These are phyloP conservation scores for Acanthopagrus latus DNA, from an alignment of 2,797 vertebrate genomes.

Conservation along the genomic window DNA sequence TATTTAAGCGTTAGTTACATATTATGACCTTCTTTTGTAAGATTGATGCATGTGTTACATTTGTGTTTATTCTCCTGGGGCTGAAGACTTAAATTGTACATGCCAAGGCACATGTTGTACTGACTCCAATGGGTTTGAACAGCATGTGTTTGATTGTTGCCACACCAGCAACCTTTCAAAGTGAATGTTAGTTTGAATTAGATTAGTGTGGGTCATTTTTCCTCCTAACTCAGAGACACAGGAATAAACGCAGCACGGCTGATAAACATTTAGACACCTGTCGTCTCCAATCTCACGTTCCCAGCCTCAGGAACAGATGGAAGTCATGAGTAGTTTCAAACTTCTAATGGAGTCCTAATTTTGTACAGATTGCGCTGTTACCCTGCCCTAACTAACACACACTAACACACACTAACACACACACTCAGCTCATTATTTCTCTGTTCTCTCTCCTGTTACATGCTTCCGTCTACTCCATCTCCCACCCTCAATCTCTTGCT, in stretches of 20 bases:
- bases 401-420: conserved; percentile 25
- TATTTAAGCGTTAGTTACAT: conserved; percentile 29
- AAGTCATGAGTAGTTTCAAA: conserved; percentile 77
- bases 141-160: conserved; percentile 70
- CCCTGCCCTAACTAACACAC: conserved; percentile 28
- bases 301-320: conserved; percentile 81
- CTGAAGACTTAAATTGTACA: conserved; percentile 48
- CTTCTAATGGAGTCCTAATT: conserved; percentile 80
- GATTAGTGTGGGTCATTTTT: conserved; percentile 83
- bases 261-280: conserved; percentile 89
- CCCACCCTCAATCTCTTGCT: conserved; percentile 15
- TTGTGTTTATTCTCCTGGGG: conserved; percentile 52
- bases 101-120: conserved; percentile 50
- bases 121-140: conserved; percentile 62
- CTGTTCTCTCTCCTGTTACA: conserved; percentile 42
- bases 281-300: conserved; percentile 80
- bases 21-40: conserved; percentile 36
- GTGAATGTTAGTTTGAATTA: conserved; percentile 84
- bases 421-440: conserved; percentile 44
- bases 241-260: conserved; percentile 79
- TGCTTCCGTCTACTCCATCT: conserved; percentile 39
- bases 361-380: conserved; percentile 76
- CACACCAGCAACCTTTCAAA: conserved; percentile 74
- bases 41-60: conserved; percentile 48
- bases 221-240: conserved; percentile 73